phyloP scores from a whole-genome alignment of 1,140 invertebrate genomes.

The Thaumetopoea pityocampa region DNA sequence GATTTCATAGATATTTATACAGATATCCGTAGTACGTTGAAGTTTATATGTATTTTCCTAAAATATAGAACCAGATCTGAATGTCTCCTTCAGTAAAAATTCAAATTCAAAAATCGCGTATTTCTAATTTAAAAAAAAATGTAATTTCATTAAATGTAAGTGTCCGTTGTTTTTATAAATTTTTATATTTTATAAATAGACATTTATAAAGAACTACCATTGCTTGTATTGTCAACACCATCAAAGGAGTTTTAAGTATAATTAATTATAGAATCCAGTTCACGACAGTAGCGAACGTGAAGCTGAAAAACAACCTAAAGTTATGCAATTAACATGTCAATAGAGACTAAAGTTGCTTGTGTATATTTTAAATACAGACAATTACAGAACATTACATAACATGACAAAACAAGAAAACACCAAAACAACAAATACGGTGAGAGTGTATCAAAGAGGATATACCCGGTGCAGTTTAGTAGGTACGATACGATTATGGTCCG shows the following conservation, averaged over 20 bases:
- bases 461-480: neutral
- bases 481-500: conserved; percentile 7
- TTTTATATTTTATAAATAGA: conserved; percentile 9
- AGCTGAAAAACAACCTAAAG: conserved; percentile 4
- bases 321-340: conserved; percentile 1
- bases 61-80: too few relatives aligned
- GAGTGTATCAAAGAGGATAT: conserved; percentile 17
- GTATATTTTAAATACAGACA: conserved; percentile 8
- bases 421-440: conserved; percentile 14
- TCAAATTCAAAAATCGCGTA: too few relatives aligned
- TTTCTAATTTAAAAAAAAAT: too few relatives aligned
- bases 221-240: conserved; percentile 15
- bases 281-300: neutral
- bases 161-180: conserved; percentile 17
- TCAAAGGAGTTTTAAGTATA: conserved; percentile 14
- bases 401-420: conserved; percentile 15
- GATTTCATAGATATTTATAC: too few relatives aligned
- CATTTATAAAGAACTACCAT: conserved; percentile 5
- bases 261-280: conserved; percentile 18
- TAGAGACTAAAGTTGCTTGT: conserved; percentile 9
- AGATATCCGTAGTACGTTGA: too few relatives aligned
- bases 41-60: too few relatives aligned
- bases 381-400: conserved; percentile 21
- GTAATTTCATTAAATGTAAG: too few relatives aligned
- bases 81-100: too few relatives aligned